These are phyloP conservation scores for Anoura caudifer DNA, from an alignment of 2,113 vertebrate species.

Conservation along the genomic window DNA sequence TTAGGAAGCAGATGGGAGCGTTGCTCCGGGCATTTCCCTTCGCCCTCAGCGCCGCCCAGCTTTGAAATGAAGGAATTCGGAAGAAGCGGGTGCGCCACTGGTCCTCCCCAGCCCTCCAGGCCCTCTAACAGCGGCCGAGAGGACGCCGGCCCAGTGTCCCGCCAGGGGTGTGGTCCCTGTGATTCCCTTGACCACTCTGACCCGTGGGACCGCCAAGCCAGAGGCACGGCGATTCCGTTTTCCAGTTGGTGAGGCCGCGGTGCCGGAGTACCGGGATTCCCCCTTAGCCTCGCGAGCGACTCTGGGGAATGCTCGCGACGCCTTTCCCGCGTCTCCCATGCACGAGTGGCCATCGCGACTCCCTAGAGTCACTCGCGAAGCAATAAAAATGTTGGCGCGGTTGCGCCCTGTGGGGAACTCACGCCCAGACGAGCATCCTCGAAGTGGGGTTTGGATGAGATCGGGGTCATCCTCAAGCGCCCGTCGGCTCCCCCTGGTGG, in stretches of 20 bases:
- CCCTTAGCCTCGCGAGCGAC: not conserved
- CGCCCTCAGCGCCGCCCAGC: not conserved
- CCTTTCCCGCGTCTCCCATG: not conserved
- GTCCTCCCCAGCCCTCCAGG: not conserved
- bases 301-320: not conserved
- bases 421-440: not conserved
- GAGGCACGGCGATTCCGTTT: not conserved
- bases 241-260: not conserved
- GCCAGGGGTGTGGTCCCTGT: not conserved
- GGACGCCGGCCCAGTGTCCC: not conserved
- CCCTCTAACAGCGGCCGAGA: accelerated
- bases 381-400: not conserved
- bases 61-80: conserved; percentile 30
- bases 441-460: not conserved
- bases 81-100: conserved; percentile 26
- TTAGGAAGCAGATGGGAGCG: not conserved
- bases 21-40: not conserved
- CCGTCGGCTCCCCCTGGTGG: conserved; percentile 36
- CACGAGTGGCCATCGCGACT: not conserved
- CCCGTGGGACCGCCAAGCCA: not conserved
- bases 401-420: not conserved
- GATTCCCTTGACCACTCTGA: no score
- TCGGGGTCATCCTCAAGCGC: not conserved
- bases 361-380: not conserved
- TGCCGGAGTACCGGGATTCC: not conserved